Percentiles rank a stretch among this genome's conserved stretches.
These are phyloP conservation scores for Conus ventricosus DNA, from an alignment of 1,140 invertebrate species.

Conservation along the genomic window DNA sequence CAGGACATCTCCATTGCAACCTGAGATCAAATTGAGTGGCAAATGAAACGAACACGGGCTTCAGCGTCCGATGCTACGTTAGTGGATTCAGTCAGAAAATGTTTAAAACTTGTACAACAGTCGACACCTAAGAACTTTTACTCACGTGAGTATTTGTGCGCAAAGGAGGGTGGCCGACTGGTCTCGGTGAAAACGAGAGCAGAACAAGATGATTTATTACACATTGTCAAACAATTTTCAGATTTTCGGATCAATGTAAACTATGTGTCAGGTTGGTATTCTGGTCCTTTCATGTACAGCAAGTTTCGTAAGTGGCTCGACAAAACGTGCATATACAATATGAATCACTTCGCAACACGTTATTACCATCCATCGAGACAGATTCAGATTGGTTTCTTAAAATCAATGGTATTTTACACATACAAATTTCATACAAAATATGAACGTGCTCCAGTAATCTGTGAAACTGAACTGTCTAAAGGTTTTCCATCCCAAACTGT, in stretches of 20 bases:
- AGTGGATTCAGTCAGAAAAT: background rate
- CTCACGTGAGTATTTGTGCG: background rate
- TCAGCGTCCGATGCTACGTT: background rate
- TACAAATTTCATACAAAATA: background rate
- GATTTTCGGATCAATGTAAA: background rate
- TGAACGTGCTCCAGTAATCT: background rate
- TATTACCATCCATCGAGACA: background rate
- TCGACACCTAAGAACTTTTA: background rate
- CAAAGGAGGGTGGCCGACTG: background rate
- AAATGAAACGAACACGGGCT: slow-evolving; percentile 12
- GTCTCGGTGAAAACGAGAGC: background rate
- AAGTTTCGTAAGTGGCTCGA: background rate
- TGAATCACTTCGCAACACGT: background rate
- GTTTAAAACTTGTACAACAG: background rate
- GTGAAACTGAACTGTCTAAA: no score
- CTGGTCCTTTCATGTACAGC: background rate
- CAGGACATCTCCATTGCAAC: slow-evolving; percentile 18
- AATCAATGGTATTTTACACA: background rate
- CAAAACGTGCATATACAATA: background rate
- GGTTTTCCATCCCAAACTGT: background rate
- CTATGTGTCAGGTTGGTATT: background rate
- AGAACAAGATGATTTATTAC: background rate
- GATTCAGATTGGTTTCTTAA: no score
- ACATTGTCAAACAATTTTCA: background rate
- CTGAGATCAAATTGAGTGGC: background rate